Evolutionary conservation across 2,113 vertebrate species (phyloP).

Genomic region (Thryonomys swinderianus): DNA sequence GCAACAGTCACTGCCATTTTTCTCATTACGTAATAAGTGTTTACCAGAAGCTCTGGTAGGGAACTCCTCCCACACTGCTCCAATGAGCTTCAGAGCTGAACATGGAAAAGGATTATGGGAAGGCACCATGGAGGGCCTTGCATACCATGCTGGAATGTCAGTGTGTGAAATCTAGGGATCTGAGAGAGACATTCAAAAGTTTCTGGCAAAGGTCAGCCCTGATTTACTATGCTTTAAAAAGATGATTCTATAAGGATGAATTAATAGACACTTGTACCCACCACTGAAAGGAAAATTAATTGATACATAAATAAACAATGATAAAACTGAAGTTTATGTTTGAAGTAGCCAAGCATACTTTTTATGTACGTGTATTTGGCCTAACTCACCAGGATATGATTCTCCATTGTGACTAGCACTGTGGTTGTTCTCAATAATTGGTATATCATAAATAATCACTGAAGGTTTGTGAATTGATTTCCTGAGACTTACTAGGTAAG

Average conservation of each 20-base stretch:
- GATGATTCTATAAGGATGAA: background rate
- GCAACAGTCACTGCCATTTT: background rate
- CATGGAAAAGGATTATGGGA: background rate
- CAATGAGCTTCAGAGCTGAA: background rate
- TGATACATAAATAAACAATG: background rate
- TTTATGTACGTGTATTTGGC: background rate
- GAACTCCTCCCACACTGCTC: background rate
- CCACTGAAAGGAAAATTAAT: background rate
- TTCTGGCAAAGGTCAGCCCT: background rate
- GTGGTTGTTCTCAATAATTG: background rate
- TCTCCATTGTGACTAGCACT: background rate
- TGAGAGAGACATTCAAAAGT: background rate
- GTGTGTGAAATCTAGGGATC: background rate
- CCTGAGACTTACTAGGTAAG: background rate
- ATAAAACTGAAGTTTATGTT: background rate
- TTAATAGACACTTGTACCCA: background rate
- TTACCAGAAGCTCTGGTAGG: background rate
- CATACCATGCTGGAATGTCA: background rate
- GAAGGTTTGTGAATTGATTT: background rate
- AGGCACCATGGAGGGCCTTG: background rate
- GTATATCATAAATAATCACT: background rate
- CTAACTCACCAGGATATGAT: background rate
- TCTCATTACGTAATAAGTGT: background rate
- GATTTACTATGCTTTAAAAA: background rate
- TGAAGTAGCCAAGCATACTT: background rate